These are phyloP conservation scores for Meriones psammophilus DNA, from an alignment of 2,797 vertebrate species.

Conservation along the genomic window DNA sequence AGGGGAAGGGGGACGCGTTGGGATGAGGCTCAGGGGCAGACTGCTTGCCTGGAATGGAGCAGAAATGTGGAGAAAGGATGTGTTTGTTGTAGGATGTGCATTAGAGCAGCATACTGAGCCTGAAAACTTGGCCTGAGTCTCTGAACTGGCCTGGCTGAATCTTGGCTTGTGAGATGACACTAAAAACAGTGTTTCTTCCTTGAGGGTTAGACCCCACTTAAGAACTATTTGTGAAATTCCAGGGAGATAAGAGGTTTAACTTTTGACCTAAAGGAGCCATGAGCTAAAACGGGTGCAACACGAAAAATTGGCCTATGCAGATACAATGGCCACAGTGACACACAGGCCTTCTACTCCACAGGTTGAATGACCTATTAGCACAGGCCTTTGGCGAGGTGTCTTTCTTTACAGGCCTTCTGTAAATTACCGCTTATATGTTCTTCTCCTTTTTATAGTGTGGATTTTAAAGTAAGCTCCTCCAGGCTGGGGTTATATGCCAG, in stretches of 20 bases:
- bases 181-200: background rate
- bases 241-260: background rate
- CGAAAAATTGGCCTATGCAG: background rate
- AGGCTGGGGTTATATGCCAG: background rate
- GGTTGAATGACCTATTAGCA: background rate
- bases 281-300: background rate
- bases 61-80: background rate
- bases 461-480: background rate
- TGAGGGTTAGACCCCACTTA: background rate
- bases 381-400: background rate
- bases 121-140: background rate
- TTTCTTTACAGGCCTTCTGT: background rate
- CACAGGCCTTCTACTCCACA: background rate
- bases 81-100: background rate
- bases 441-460: background rate
- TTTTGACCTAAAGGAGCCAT: background rate
- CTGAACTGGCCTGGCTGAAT: background rate
- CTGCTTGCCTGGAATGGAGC: background rate
- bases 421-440: background rate
- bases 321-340: background rate
- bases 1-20: background rate
- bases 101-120: background rate
- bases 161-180: slow-evolving; percentile 26
- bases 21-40: background rate
- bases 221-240: slow-evolving; percentile 30